phyloP scores from a whole-genome alignment of 1,140 invertebrate species.

The Drosophila bifasciata region DNA sequence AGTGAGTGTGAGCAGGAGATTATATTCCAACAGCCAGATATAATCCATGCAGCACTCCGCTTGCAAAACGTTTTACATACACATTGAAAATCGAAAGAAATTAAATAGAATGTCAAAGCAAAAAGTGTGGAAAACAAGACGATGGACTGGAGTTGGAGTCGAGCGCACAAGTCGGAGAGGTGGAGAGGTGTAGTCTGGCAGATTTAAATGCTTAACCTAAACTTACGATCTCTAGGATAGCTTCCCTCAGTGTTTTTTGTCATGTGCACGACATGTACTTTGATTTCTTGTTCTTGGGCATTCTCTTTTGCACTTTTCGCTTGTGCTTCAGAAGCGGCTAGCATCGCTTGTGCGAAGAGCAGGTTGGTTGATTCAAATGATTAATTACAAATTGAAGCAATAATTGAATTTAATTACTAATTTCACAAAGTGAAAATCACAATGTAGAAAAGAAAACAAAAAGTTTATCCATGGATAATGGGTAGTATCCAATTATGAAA shows the following conservation, averaged over 20 bases:
- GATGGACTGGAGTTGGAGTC: constrained; percentile 30
- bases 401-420: too few relatives aligned
- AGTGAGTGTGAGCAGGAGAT: constrained; percentile 52
- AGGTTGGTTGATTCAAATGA: too few relatives aligned
- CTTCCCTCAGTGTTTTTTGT: too few relatives aligned
- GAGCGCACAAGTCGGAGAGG: constrained; percentile 42
- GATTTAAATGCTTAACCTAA: too few relatives aligned
- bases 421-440: neutral
- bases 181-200: neutral
- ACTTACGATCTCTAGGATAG: too few relatives aligned
- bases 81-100: constrained; percentile 61
- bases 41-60: constrained; percentile 76
- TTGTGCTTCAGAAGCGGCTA: too few relatives aligned
- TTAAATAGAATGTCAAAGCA: constrained; percentile 41
- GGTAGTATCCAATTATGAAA: too few relatives aligned
- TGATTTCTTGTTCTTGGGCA: too few relatives aligned
- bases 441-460: constrained; percentile 1
- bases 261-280: too few relatives aligned
- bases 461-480: neutral
- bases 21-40: constrained; percentile 71
- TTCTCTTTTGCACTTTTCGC: too few relatives aligned
- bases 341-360: too few relatives aligned
- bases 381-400: too few relatives aligned
- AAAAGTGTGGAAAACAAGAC: constrained; percentile 51
- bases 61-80: constrained; percentile 75